These are phyloP conservation scores for Meleagris gallopavo DNA, from an alignment of 2,113 vertebrate species.

Conservation along the genomic window DNA sequence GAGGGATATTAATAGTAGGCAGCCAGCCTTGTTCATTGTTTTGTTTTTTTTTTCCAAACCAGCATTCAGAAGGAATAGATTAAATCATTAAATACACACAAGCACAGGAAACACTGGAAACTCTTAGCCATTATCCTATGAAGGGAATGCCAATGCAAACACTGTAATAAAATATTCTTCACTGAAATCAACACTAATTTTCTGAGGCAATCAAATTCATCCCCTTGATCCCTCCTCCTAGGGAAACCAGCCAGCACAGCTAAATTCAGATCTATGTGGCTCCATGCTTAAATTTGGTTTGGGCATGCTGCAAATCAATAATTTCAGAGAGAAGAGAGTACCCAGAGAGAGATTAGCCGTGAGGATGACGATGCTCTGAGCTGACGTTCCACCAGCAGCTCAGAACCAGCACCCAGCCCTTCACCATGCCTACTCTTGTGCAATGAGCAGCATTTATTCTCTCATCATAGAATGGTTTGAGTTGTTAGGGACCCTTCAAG, in stretches of 20 bases:
- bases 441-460: background rate
- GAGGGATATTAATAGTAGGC: conserved; percentile 33
- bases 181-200: conserved; percentile 70
- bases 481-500: too few relatives aligned
- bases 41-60: background rate
- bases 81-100: conserved; percentile 57
- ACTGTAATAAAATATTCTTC: conserved; percentile 70
- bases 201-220: conserved; percentile 59
- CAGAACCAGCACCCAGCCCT: background rate
- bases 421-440: background rate
- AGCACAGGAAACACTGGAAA: conserved; percentile 60
- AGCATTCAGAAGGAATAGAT: conserved; percentile 35
- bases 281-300: conserved; percentile 40
- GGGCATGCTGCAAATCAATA: conserved; percentile 6
- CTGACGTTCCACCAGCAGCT: background rate
- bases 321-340: background rate
- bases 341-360: background rate
- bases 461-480: background rate
- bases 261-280: conserved; percentile 29
- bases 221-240: conserved; percentile 53
- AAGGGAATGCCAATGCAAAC: conserved; percentile 63
- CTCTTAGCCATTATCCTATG: conserved; percentile 40
- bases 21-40: background rate
- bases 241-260: conserved; percentile 49
- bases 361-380: background rate